A percentile compares a stretch with the other conserved stretches of the same genome.
Evolutionary conservation across 2,113 vertebrate species (phyloP).

Genomic region (Tenrec ecaudatus): DNA sequence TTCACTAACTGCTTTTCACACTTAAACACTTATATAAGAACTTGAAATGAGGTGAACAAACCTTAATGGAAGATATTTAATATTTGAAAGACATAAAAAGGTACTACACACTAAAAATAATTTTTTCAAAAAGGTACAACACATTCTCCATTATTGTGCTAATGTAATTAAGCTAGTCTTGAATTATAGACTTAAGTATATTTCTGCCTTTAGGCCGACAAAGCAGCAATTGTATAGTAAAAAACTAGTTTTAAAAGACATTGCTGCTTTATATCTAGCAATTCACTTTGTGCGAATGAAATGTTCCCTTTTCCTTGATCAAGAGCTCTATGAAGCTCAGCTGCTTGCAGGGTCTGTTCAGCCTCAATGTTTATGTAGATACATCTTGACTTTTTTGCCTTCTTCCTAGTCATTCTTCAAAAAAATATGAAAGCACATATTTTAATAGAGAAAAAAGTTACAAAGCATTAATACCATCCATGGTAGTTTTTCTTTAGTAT

Average conservation of each 20-base stretch:
- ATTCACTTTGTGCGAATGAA: neutral
- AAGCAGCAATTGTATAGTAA: neutral
- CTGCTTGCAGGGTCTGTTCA: no score
- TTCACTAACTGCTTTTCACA: neutral
- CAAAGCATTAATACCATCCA: neutral
- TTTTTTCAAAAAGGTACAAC: no score
- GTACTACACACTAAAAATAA: no score
- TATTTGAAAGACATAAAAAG: constrained; percentile 40
- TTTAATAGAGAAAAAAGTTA: neutral
- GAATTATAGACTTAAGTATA: neutral
- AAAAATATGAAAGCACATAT: constrained; percentile 45
- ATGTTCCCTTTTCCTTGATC: neutral
- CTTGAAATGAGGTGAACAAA: constrained; percentile 9
- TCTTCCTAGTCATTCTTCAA: constrained; percentile 22
- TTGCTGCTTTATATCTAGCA: neutral
- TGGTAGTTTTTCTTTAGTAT: constrained; percentile 16
- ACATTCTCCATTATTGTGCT: neutral
- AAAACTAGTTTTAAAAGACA: neutral
- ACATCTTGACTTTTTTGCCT: constrained; percentile 27
- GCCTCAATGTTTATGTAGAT: no score
- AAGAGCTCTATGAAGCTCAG: neutral
- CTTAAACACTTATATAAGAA: constrained; percentile 22
- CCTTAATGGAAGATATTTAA: constrained; percentile 13
- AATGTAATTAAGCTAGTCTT: constrained; percentile 21
- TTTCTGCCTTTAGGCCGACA: constrained; percentile 1